These are phyloP conservation scores for Teleiodes luculella DNA, from an alignment of 2,888 invertebrate species.

Conservation along the genomic window DNA sequence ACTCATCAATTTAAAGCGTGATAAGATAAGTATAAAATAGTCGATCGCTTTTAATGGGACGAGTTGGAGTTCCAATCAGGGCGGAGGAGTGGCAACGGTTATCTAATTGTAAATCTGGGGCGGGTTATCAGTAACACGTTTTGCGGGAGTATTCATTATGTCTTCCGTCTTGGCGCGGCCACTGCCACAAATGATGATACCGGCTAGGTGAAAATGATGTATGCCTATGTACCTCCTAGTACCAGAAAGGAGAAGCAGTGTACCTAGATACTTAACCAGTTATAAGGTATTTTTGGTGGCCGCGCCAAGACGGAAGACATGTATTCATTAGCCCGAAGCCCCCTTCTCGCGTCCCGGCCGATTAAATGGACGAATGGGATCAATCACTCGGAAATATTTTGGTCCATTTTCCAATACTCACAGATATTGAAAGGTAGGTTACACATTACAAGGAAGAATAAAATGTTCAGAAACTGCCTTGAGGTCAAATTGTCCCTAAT, in stretches of 20 bases:
- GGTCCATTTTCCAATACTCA: conserved; percentile 21
- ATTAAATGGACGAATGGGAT: conserved; percentile 27
- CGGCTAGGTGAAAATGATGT: too few relatives aligned
- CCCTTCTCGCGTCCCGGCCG: conserved; percentile 11
- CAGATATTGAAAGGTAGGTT: too few relatives aligned
- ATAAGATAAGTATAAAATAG: neutral
- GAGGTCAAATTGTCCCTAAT: too few relatives aligned
- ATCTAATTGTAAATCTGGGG: conserved; percentile 9
- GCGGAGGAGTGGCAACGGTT: conserved; percentile 11
- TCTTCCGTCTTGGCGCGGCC: too few relatives aligned
- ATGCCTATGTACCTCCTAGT: too few relatives aligned
- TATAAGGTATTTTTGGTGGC: too few relatives aligned
- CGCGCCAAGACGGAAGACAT: too few relatives aligned
- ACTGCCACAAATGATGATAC: too few relatives aligned
- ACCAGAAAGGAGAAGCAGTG: too few relatives aligned
- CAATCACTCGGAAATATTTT: conserved; percentile 33
- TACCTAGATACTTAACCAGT: too few relatives aligned
- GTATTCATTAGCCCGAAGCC: conserved; percentile 26
- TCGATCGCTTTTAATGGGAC: neutral
- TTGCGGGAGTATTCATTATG: conserved; percentile 25
- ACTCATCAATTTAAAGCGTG: neutral
- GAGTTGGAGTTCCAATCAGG: neutral
- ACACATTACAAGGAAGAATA: conserved; percentile 1
- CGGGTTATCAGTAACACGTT: conserved; percentile 13
- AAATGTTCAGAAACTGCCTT: neutral